A percentile compares a stretch with the other conserved stretches of the same genome.
Evolutionary conservation across 2,888 invertebrate genomes (phyloP).

Genomic region (Malthinus seriepunctatus): DNA sequence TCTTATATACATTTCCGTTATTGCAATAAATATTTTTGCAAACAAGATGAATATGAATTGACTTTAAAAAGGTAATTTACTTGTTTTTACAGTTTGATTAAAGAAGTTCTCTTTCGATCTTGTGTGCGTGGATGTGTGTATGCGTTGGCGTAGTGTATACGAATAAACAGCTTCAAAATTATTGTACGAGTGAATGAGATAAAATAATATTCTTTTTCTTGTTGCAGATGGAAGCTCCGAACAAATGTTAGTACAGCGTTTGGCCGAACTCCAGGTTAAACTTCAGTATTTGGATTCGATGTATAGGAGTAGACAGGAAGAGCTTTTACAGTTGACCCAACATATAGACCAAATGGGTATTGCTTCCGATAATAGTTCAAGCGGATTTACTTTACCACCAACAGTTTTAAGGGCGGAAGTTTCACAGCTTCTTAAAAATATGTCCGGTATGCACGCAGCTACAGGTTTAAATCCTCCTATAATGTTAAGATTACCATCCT

Average conservation of each 20-base stretch:
- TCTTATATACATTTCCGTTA: background rate
- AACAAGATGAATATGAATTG: background rate
- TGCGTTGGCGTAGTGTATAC: too few relatives aligned
- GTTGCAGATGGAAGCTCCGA: conserved; percentile 66
- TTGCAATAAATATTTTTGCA: background rate
- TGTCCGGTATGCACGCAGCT: conserved; percentile 58
- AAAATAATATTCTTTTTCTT: conserved; percentile 37
- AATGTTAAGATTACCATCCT: conserved; percentile 72
- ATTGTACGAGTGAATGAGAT: too few relatives aligned
- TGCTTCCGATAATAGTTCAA: conserved; percentile 37
- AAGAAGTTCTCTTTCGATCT: background rate
- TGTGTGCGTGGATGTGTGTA: too few relatives aligned
- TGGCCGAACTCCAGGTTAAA: conserved; percentile 78
- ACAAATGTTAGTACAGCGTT: conserved; percentile 66
- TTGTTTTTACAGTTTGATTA: background rate
- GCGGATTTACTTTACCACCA: conserved; percentile 44
- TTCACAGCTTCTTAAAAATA: conserved; percentile 49
- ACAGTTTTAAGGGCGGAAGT: conserved; percentile 48
- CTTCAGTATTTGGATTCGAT: conserved; percentile 79
- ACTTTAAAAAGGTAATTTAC: background rate
- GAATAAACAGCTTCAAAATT: too few relatives aligned
- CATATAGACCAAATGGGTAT: conserved; percentile 60
- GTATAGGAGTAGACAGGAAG: conserved; percentile 76
- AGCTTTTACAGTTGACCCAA: conserved; percentile 70
- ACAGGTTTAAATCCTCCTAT: conserved; percentile 53